phyloP scores from a whole-genome alignment of 2,113 vertebrate species.

The Microtus richardsoni region DNA sequence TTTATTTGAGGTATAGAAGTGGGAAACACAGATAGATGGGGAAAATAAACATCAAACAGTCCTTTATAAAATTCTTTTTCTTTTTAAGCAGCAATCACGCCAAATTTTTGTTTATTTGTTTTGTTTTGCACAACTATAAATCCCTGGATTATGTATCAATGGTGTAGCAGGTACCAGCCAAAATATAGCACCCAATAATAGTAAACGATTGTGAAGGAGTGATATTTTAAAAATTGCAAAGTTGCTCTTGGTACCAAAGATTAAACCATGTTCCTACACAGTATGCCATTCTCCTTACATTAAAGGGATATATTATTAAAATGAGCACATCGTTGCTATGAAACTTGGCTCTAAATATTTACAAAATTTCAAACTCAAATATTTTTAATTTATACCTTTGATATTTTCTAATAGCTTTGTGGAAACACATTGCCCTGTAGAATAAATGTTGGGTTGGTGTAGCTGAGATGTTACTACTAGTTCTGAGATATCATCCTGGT shows the following conservation, averaged over 20 bases:
- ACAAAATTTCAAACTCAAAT: conserved; percentile 42
- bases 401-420: conserved; percentile 49
- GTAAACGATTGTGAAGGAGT: conserved; percentile 68
- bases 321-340: conserved; percentile 70
- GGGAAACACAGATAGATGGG: conserved; percentile 60
- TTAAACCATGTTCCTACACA: conserved; percentile 78
- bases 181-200: conserved; percentile 35
- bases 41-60: conserved; percentile 65
- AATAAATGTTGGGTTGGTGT: conserved; percentile 42
- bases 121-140: conserved; percentile 70
- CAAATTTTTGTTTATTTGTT: conserved; percentile 56
- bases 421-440: conserved; percentile 50
- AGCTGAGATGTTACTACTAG: conserved; percentile 32
- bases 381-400: conserved; percentile 67
- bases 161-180: conserved; percentile 45
- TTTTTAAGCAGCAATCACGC: conserved; percentile 52
- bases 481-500: neutral
- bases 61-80: conserved; percentile 64
- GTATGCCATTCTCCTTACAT: conserved; percentile 71
- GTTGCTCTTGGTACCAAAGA: conserved; percentile 90
- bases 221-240: conserved; percentile 69
- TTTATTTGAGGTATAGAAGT: conserved; percentile 58
- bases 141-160: conserved; percentile 39
- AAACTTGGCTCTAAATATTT: conserved; percentile 59
- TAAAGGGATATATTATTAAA: conserved; percentile 73